Conservation (phyloP, 2,797 vertebrate genomes). For the Sylvilagus floridanus region DNA sequence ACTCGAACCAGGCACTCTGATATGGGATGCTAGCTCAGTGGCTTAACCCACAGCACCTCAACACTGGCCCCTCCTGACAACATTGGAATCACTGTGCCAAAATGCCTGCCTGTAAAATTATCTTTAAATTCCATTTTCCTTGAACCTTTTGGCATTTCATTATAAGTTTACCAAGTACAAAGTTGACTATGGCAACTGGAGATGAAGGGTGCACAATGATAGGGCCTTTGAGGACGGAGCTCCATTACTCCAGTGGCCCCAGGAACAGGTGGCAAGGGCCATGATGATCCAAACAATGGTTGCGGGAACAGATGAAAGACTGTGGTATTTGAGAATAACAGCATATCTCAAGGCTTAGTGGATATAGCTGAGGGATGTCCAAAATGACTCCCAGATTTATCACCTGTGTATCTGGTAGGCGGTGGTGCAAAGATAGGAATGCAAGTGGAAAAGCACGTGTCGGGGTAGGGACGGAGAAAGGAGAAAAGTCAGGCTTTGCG, state of each 20-base stretch:
- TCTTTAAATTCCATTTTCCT: too few species aligned
- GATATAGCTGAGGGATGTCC: background rate
- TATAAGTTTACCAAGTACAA: background rate
- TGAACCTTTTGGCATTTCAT: too few species aligned
- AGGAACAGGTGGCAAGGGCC: background rate
- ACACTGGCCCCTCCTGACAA: too few species aligned
- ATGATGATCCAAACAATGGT: background rate
- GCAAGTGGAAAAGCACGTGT: background rate
- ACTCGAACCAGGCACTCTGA: too few species aligned
- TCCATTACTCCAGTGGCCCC: background rate
- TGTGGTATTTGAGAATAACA: background rate
- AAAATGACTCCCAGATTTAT: background rate
- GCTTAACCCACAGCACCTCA: too few species aligned
- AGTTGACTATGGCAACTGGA: background rate
- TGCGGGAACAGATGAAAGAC: background rate
- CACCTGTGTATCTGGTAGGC: background rate
- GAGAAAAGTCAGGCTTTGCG: background rate
- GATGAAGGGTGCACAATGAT: background rate
- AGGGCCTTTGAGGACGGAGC: background rate
- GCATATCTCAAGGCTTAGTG: background rate
- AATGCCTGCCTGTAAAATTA: too few species aligned
- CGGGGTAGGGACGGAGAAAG: background rate
- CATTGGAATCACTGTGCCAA: too few species aligned
- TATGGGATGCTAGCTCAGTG: too few species aligned
- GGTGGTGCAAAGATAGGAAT: background rate